Evolutionary conservation across 53 echinoderm and acorn worm genomes (phyloP), one percentile per base, ranked within the genome.

Genomic region (Hippasteria phrygiana): DNA sequence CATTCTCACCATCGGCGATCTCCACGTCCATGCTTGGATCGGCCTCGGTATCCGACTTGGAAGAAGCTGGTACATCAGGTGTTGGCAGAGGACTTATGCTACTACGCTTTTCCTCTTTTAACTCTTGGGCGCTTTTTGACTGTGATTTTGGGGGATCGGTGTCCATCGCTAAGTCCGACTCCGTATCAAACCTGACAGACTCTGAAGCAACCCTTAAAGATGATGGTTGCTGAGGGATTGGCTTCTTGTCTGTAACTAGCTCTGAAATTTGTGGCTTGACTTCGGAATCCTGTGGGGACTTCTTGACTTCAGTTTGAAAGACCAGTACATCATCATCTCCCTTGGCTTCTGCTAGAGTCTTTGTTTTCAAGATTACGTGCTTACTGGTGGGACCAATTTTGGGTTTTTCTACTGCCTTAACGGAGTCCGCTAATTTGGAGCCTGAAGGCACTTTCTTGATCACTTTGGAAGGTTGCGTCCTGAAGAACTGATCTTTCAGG

Each of bases 391-490:
- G 39, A 2, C 18, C 11, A 40, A 13, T 26, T 40, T 62, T 80
- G 1, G 41, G 27, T 62, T 80, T 80, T 17, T 80, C 80, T 34
- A 41, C 39, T 8, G 62, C 26, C 41, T 80, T 81, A 41, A 40
- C 2, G 18, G 36, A 31, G 43, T 81, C 81, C 13, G 29, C 35
- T 51, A 76, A 3, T 81, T 65, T 81, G 17, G 27, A 4, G 13
- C 81, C 66, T 0, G 47, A 16, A 43, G 81, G 6, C n/a, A 81
- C 81, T 45, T 81, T 81, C 46, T 81, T 81, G 43, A 65, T 28
- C n/a, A 65, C 29, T 43, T 81, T 81, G 14, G 62, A 12, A 1
- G 64, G 63, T 14, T 80, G 80, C 5, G 17, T 39, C 63, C 63
- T 80, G 28, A 27, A 10, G 22, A 12, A 24, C 14, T 62, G 42